Base-by-base conservation (phyloP, 2,888 invertebrate species). In the Chirona hameri region DNA sequence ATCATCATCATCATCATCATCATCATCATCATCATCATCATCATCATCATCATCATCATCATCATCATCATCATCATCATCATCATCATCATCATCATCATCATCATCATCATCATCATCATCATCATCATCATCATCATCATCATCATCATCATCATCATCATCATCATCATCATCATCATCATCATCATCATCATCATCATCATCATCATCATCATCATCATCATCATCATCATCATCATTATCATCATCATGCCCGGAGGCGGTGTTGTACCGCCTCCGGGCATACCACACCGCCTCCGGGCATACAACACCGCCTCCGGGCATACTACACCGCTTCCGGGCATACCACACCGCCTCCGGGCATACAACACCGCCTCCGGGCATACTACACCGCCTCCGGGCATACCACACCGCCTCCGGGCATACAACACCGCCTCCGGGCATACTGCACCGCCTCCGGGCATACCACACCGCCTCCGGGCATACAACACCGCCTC, bases 1-100 rank as follows among this genome's bases (percentile, higher is more conserved):
- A n/a, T n/a, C n/a, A n/a, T 65, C 65, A 65, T 65, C 65, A 65
- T 65, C 65, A 65, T 65, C 65, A 65, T 65, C 65, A 65, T 65
- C 65, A n/a, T 65, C 65, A n/a, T 65, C n/a, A n/a, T 65, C 65
- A n/a, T 65, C 65, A n/a, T 65, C 65, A n/a, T 65, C 65, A n/a
- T 65, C 65, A n/a, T 65, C 65, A 65, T 65, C 65, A 65, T 65
- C 65, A 65, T 65, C 65, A 65, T 65, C 65, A 65, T 65, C 65
- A 65, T 65, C 65, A 65, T 65, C 65, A 65, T 65, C 65, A 65
- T 65, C 65, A 65, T 65, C 65, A 65, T 65, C 65, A 65, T 65
- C 65, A 65, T 65, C 65, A 65, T 65, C 65, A 65, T 65, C 65
- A 65, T 65, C 65, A 65, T 65, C 65, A 65, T 65, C 65, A 65